Base-by-base conservation (phyloP, 2,797 vertebrate genomes). In the Perodicticus potto region DNA sequence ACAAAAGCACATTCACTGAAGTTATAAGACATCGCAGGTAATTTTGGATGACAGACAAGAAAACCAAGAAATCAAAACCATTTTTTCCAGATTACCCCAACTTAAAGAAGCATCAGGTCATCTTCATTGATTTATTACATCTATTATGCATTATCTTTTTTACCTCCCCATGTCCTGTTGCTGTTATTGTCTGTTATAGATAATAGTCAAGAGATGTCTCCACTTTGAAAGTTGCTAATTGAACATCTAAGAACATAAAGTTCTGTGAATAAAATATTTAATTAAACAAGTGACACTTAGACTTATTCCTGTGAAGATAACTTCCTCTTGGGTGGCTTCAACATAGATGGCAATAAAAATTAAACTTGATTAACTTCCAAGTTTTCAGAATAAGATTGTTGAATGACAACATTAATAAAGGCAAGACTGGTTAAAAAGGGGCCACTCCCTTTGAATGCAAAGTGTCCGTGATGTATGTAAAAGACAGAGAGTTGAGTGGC, bases 161-260 rank as follows among this genome's bases (percentile, higher is more conserved):
- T 78, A 32, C 59, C 22, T 59, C 32, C 12, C 32, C 40, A n/a
- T 57, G 49, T 49, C 32, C n/a, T 55, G 14, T 73, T 77, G 25
- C 23, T 78, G n/a, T 57, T 43, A 37, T 57, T 70, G 34, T 81
- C 20, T 85, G 9, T 55, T 57, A n/a, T 29, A 70, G 25, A 13
- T 49, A 65, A 86, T 25, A 61, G 12, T n/a, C 49, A 76, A 61
- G n/a, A 43, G 53, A 72, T 53, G 7, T 57, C 22, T 63, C 45
- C 65, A 53, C 34, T 76, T 85, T 88, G 84, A 89, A 94, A 95
- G 53, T 88, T 86, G 34, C 29, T 61, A 81, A 59, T 27, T 81
- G 40, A 73, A 74, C 69, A 84, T 83, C 45, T 87, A 74, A 93
- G n/a, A 90, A 45, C 22, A 34, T 59, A 22, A 72, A 89, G 12